A percentile compares a stretch with the other conserved stretches of the same genome.
Conservation (phyloP, 1,140 invertebrate genomes). For the Helicorthomorpha holstii region DNA sequence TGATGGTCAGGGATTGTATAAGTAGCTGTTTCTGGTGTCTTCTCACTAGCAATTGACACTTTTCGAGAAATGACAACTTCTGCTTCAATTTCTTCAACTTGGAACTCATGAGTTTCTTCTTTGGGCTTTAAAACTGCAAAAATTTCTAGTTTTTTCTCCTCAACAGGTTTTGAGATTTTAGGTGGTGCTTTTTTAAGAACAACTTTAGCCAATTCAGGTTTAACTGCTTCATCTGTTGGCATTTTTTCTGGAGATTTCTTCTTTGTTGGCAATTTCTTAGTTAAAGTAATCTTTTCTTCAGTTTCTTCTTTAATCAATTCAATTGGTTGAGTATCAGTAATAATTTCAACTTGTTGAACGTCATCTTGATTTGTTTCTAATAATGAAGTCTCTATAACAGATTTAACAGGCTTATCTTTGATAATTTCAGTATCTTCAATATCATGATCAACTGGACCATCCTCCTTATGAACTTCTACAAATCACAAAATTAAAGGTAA, state of each 20-base stretch:
- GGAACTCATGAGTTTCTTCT: background rate
- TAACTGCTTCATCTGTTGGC: background rate
- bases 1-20: too few species aligned
- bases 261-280: background rate
- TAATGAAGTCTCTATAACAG: too few species aligned
- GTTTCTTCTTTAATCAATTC: background rate
- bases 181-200: background rate
- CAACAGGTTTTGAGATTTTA: background rate
- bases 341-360: background rate
- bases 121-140: background rate
- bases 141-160: background rate
- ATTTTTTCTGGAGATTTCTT: background rate
- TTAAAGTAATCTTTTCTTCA: background rate
- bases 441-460: too few species aligned
- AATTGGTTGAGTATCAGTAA: background rate
- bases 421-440: too few species aligned
- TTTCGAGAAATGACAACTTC: background rate
- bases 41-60: conserved; percentile 13
- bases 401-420: too few species aligned
- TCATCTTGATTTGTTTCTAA: background rate
- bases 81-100: background rate
- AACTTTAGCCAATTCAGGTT: background rate
- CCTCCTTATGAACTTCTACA: too few species aligned
- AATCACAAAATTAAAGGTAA: too few species aligned
- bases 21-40: conserved; percentile 13